Base-by-base conservation (phyloP, 2,888 invertebrate genomes). In the Asteroscopus sphinx region DNA sequence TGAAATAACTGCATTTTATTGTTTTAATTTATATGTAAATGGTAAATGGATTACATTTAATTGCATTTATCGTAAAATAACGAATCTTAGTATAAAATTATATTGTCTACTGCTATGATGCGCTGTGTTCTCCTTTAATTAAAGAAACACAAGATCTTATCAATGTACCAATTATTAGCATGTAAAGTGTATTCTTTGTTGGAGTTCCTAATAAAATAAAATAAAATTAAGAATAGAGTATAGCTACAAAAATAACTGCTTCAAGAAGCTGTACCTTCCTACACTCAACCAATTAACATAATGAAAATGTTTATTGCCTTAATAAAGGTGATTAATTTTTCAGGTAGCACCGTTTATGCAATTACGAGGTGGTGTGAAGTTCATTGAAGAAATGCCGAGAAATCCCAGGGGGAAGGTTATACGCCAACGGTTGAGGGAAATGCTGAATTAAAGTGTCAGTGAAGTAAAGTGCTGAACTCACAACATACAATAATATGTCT, bases 331-430 rank as follows among this genome's bases (percentile, higher is more conserved):
- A 46, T 58, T 56, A 69, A 53, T 68, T 67, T 80, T 81, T 64
- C 70, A 89, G 89, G 89, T 89, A 7, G 93, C 96, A 0, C 89
- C 94, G 16, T 95, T 95, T 77, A 97, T 97, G 91, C 94, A 94
- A 73, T 89, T 97, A 45, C 90, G 95, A 76, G 97, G 96, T 33
- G 96, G 97, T 15, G 95, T 97, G 1, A 90, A 89, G 67, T 97
- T 97, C 83, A 85, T 96, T 30, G 88, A 95, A 17, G 91, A 93
- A 79, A 95, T 97, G 76, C 97, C 97, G 6, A 96, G 95, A 83
- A 96, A 96, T 79, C 92, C 96, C 0, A 95, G 95, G 39, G 96
- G 97, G 21, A 97, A 97, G 88, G 96, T 96, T 77, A 86, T 97
- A 41, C 93, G 96, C 56, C 90, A 96, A 49, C 85, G 93, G 40